A percentile compares a stretch with the other conserved stretches of the same genome.
Conservation (phyloP, 30 jellyfish, hydroid and myxozoan species). For the Pseudorhiza aurosa region DNA sequence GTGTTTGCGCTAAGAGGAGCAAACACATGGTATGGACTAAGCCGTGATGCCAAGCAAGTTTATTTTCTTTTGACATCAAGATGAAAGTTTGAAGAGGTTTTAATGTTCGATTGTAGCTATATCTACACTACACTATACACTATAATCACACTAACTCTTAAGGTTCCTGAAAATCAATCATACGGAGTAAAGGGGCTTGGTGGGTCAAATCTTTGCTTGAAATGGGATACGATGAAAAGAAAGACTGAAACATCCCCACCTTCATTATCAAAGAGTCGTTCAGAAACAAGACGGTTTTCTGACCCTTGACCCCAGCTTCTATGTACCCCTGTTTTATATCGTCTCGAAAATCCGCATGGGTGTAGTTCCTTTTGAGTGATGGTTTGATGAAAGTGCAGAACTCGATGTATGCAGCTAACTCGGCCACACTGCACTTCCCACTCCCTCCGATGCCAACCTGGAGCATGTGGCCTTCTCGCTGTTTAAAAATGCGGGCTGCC, state of each 20-base stretch:
- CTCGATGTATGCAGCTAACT: conserved; percentile 84
- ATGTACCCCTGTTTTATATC: conserved; percentile 55
- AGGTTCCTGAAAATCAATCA: too few species aligned
- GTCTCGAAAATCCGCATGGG: conserved; percentile 72
- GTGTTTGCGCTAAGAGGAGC: too few species aligned
- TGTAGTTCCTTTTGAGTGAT: conserved; percentile 43
- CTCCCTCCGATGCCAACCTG: conserved; percentile 90
- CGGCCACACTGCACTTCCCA: conserved; percentile 81
- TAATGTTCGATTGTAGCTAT: too few species aligned
- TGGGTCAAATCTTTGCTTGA: too few species aligned
- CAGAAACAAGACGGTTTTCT: conserved; percentile 68
- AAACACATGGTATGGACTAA: too few species aligned
- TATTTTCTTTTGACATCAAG: too few species aligned
- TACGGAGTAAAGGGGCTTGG: too few species aligned
- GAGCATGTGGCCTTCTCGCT: conserved; percentile 81
- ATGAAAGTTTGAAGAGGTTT: too few species aligned
- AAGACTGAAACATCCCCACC: conserved; percentile 35
- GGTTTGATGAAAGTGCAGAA: conserved; percentile 73
- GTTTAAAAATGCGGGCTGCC: conserved; percentile 85
- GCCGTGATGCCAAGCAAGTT: too few species aligned
- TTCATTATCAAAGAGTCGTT: conserved; percentile 71
- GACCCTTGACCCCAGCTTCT: conserved; percentile 68
- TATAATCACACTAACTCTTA: too few species aligned
- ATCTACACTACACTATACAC: too few species aligned
- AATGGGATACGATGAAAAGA: too few species aligned